Percentiles rank a stretch among this genome's conserved stretches.
phyloP scores from a whole-genome alignment of 2,113 vertebrate species.

The Paracanthobrama guichenoti region DNA sequence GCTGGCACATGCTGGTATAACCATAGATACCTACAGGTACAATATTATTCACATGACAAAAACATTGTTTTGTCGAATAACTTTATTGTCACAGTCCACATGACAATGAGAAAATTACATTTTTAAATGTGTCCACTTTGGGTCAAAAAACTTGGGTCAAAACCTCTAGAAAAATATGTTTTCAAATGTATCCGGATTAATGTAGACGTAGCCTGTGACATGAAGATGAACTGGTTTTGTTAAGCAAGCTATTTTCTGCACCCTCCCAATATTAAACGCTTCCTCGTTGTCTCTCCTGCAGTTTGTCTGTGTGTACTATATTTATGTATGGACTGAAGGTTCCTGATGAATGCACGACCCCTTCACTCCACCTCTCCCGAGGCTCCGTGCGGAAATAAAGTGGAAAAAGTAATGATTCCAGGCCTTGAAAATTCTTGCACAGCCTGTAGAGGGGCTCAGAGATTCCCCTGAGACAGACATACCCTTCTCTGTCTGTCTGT shows the following conservation, averaged over 20 bases:
- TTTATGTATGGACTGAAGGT: slow-evolving; percentile 49
- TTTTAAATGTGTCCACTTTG: too few relatives aligned
- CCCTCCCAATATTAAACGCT: slow-evolving; percentile 1
- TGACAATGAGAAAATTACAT: too few relatives aligned
- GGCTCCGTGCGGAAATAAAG: slow-evolving; percentile 38
- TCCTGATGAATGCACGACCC: slow-evolving; percentile 43
- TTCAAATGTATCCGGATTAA: too few relatives aligned
- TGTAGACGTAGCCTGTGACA: neutral
- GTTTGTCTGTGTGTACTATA: slow-evolving; percentile 39
- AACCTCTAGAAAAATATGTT: too few relatives aligned
- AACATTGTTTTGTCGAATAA: too few relatives aligned
- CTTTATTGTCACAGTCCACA: too few relatives aligned
- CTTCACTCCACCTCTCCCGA: slow-evolving; percentile 36
- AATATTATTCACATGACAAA: too few relatives aligned
- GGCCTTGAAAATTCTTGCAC: slow-evolving; percentile 44
- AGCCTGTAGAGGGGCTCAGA: slow-evolving; percentile 32
- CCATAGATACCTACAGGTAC: too few relatives aligned
- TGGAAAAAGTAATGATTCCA: slow-evolving; percentile 47
- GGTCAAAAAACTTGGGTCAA: too few relatives aligned
- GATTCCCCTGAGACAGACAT: slow-evolving; percentile 50
- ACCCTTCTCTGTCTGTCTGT: slow-evolving; percentile 33
- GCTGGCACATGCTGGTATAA: too few relatives aligned
- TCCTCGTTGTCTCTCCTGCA: slow-evolving; percentile 31
- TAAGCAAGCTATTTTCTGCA: slow-evolving; percentile 2
- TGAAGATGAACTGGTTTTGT: neutral